Evolutionary conservation across 1,140 invertebrate species (phyloP), one percentile per base, ranked within the genome.

Genomic region (Drosophila mayri): DNA sequence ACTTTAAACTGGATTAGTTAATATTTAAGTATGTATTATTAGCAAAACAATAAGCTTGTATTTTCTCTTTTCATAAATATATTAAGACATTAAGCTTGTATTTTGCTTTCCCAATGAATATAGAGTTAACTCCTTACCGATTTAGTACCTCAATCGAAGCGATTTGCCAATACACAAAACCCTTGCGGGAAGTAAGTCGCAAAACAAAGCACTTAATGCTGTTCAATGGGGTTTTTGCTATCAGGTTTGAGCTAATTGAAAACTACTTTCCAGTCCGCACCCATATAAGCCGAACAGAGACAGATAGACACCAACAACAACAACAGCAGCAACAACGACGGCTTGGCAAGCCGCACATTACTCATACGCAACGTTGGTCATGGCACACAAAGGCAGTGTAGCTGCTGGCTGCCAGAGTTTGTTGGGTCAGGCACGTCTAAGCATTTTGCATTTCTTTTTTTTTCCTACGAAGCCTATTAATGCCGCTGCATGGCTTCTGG

Each of bases 321-420:
- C 20, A 47, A 11, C 11, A 40, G 16, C 18, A 49, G 44, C 18
- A 20, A 66, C 72, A 49, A 77, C 46, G 52, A 38, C 22, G 49
- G 46, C 52, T 68, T 77, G 76, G 77, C 73, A 87, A 88, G 52
- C 80, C 79, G 73, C 80, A 84, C 84, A 88, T 87, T 87, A 88
- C 83, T 87, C 83, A 87, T 88, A 79, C 83, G 83, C 80, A 74
- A 64, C 66, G 73, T 77, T 70, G 62, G 72, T 65, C 62, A 46
- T 79, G 57, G 37, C 49, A 40, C 46, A 78, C 66, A 79, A 80
- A 74, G 49, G 20, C 70, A 40, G 63, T 63, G 76, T 35, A 18
- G 43, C 57, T 68, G 66, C 22, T 83, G 73, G 47, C 65, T 40
- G 11, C 49, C 49, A 71, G 30, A 35, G 55, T 60, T 38, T 38